phyloP scores from a whole-genome alignment of 2,113 vertebrate species.

The Amazona guildingii region DNA sequence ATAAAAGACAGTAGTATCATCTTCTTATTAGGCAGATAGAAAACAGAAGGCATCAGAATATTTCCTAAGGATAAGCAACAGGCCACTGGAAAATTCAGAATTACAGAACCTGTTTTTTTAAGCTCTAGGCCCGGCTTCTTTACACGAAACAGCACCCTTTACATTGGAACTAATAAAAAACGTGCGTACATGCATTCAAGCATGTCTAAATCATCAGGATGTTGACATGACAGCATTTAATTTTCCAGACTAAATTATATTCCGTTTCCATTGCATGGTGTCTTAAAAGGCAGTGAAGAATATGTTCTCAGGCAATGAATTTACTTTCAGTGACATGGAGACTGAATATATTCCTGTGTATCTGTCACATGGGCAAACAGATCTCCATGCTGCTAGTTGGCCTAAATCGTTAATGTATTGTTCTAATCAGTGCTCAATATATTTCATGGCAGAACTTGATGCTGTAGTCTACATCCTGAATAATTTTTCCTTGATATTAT shows the following conservation, averaged over 20 bases:
- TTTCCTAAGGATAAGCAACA: neutral
- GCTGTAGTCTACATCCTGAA: neutral
- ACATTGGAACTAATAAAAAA: neutral
- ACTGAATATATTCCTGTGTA: neutral
- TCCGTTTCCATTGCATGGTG: neutral
- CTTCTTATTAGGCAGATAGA: neutral
- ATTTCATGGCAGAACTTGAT: neutral
- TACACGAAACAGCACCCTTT: neutral
- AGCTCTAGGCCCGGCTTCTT: neutral
- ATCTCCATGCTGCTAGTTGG: neutral
- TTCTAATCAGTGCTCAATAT: neutral
- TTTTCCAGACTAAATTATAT: slow-evolving; percentile 23
- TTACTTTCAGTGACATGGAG: neutral
- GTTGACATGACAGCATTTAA: neutral
- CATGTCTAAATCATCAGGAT: neutral
- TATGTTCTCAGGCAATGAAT: neutral
- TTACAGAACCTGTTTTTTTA: neutral
- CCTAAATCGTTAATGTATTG: neutral
- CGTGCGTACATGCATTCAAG: neutral
- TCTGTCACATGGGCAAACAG: neutral
- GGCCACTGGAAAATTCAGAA: slow-evolving; percentile 15
- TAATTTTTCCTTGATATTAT: neutral
- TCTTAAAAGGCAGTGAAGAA: neutral
- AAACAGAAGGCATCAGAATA: slow-evolving; percentile 33
- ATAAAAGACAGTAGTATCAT: neutral